Evolutionary conservation across 1,140 invertebrate species (phyloP).

Genomic region (Nebria ingens): DNA sequence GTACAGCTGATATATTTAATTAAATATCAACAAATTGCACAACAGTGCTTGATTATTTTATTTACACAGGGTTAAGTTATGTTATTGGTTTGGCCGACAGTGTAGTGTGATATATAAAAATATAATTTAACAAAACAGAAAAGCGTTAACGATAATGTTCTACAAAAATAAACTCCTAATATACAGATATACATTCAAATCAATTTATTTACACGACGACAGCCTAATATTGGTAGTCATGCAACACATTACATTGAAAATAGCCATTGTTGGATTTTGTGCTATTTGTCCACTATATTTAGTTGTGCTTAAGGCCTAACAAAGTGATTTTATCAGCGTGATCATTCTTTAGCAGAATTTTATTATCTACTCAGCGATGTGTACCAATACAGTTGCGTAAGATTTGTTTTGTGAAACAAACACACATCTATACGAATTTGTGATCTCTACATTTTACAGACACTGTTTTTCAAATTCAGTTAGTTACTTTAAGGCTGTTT

Average conservation of each 20-base stretch:
- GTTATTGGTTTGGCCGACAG: background rate
- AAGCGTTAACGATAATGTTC: background rate
- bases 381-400: background rate
- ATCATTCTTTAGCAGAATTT: background rate
- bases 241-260: slow-evolving; percentile 3
- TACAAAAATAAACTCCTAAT: slow-evolving; percentile 7
- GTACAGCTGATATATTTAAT: background rate
- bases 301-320: background rate
- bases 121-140: slow-evolving; percentile 5
- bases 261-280: background rate
- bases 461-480: background rate
- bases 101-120: background rate
- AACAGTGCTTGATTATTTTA: background rate
- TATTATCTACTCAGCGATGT: background rate
- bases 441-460: too few relatives aligned
- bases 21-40: slow-evolving; percentile 6
- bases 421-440: too few relatives aligned
- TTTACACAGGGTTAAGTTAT: background rate
- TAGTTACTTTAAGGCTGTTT: background rate
- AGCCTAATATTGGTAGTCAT: background rate
- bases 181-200: background rate
- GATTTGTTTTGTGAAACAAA: background rate
- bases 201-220: slow-evolving; percentile 1
- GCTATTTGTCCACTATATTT: background rate
- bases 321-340: background rate